phyloP scores from a whole-genome alignment of 2,888 invertebrate genomes.

The Macrophya annulata region DNA sequence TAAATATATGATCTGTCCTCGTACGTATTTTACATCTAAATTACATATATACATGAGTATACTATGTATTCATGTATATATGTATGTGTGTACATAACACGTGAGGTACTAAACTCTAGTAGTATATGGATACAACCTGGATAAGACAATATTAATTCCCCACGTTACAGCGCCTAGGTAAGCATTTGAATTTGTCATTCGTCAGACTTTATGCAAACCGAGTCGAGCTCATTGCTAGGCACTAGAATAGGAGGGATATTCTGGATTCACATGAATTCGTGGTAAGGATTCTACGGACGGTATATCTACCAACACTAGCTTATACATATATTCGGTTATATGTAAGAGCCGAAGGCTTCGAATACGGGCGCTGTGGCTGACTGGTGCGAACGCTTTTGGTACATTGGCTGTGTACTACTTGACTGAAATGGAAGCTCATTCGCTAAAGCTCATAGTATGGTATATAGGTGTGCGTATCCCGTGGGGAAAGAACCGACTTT shows the following conservation, averaged over 20 bases:
- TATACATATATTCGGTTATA: neutral
- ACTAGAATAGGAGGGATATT: slow-evolving; percentile 28
- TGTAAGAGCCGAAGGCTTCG: slow-evolving; percentile 3
- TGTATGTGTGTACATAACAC: slow-evolving; percentile 30
- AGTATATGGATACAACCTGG: neutral
- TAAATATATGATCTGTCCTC: neutral
- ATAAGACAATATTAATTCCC: slow-evolving; percentile 48
- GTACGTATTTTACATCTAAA: neutral
- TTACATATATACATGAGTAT: slow-evolving; percentile 13
- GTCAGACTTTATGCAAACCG: slow-evolving; percentile 53
- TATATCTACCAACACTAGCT: slow-evolving; percentile 2
- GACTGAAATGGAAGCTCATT: slow-evolving; percentile 25
- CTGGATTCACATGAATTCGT: slow-evolving; percentile 36
- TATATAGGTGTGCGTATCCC: slow-evolving; percentile 39
- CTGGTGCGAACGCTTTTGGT: slow-evolving; percentile 29
- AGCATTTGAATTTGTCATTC: slow-evolving; percentile 53
- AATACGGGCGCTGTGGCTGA: neutral
- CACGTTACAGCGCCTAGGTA: slow-evolving; percentile 48
- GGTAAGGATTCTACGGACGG: slow-evolving; percentile 1
- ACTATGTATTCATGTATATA: slow-evolving; percentile 36
- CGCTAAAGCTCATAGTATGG: slow-evolving; percentile 21
- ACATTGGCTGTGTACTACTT: slow-evolving; percentile 22
- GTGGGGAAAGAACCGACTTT: slow-evolving; percentile 32
- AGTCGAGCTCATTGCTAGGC: slow-evolving; percentile 37
- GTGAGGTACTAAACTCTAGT: neutral